Percentiles rank a stretch among this genome's conserved stretches.
Conservation (phyloP, 1,140 invertebrate species). For the Adelges cooleyi region DNA sequence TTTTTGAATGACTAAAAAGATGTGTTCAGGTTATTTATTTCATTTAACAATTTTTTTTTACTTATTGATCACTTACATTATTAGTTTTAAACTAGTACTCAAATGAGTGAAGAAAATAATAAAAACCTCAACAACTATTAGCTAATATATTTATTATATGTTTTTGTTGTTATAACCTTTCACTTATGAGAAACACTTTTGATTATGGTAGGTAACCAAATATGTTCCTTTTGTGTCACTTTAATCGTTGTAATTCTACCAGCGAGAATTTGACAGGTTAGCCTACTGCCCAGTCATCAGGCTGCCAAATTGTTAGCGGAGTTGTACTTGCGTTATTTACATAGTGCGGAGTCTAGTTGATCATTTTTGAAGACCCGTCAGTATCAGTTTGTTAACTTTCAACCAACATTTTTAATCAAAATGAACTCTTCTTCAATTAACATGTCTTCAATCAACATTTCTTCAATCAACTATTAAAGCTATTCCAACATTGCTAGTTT, state of each 20-base stretch:
- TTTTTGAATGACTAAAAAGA: no score
- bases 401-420: slow-evolving; percentile 11
- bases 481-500: no score
- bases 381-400: slow-evolving; percentile 5
- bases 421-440: slow-evolving; percentile 1
- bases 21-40: background rate
- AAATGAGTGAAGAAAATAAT: no score
- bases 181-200: background rate
- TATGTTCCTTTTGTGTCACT: background rate
- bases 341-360: background rate
- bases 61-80: background rate
- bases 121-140: no score
- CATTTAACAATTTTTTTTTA: background rate
- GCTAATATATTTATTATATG: no score
- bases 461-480: slow-evolving; percentile 10
- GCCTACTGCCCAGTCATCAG: slow-evolving; percentile 15
- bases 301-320: slow-evolving; percentile 6
- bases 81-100: no score
- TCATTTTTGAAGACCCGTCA: background rate
- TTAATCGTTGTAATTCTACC: slow-evolving; percentile 21
- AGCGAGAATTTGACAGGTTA: slow-evolving; percentile 27
- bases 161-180: background rate
- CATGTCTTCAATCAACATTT: background rate
- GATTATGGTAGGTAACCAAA: background rate
- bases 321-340: slow-evolving; percentile 15